phyloP scores from a whole-genome alignment of 2,113 vertebrate species.

The Entosphenus tridentatus region DNA sequence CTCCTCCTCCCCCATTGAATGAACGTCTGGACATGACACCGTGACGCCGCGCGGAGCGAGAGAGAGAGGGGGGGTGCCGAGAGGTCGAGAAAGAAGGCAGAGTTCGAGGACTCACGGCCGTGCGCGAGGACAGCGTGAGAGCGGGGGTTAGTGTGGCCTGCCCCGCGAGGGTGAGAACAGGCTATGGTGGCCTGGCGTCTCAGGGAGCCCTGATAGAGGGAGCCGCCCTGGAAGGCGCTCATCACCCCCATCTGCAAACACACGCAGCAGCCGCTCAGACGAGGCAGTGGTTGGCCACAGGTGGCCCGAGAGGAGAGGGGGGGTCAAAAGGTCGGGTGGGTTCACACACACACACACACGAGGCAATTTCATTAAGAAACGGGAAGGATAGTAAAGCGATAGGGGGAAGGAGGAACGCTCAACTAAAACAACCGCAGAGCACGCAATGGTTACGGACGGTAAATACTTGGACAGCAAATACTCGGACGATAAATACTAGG shows the following conservation, averaged over 20 bases:
- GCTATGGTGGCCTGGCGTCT: neutral
- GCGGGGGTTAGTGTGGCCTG: neutral
- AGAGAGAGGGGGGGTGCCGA: too few relatives aligned
- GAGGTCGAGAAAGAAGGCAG: neutral
- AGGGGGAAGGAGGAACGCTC: neutral
- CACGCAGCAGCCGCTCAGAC: neutral
- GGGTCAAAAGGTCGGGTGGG: neutral
- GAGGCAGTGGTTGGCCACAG: neutral
- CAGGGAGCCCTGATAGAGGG: conserved; percentile 1
- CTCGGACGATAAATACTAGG: too few relatives aligned
- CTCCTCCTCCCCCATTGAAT: too few relatives aligned
- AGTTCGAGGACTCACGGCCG: neutral
- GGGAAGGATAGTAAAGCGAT: neutral
- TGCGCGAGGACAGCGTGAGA: conserved; percentile 3
- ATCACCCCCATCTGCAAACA: conserved; percentile 1
- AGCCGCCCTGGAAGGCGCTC: conserved; percentile 2
- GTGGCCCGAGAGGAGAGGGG: neutral
- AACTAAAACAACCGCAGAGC: too few relatives aligned
- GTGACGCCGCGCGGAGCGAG: too few relatives aligned
- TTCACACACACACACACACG: neutral
- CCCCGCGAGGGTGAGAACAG: neutral
- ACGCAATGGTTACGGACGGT: too few relatives aligned
- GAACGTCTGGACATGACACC: too few relatives aligned
- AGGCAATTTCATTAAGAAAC: neutral
- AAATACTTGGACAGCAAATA: too few relatives aligned